Percentiles rank a stretch among this genome's conserved stretches.
Evolutionary conservation across 2,888 invertebrate species (phyloP).

Genomic region (Cosmia trapezina): DNA sequence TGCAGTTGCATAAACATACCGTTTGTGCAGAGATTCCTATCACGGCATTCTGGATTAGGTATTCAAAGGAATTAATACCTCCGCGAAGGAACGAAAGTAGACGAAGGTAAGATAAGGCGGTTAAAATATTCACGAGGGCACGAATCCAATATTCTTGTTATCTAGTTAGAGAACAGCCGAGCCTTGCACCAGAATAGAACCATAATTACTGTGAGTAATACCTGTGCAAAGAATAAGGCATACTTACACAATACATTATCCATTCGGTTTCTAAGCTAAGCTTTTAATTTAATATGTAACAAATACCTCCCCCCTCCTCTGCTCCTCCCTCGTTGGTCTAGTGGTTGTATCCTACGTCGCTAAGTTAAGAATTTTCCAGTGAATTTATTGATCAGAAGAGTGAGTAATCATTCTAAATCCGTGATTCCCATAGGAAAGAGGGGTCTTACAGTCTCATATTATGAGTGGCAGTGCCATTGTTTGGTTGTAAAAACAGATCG

Average conservation of each 20-base stretch:
- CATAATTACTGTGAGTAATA: constrained; percentile 35
- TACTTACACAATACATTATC: background rate
- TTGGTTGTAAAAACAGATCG: background rate
- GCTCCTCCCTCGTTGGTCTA: background rate
- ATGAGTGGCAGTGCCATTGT: constrained; percentile 13
- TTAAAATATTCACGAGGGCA: constrained; percentile 74
- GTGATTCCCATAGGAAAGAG: constrained; percentile 8
- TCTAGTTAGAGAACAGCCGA: constrained; percentile 66
- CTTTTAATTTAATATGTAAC: background rate
- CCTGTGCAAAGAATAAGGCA: constrained; percentile 1
- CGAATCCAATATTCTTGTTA: constrained; percentile 73
- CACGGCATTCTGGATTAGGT: constrained; percentile 62
- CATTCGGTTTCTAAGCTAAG: background rate
- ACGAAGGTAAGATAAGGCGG: constrained; percentile 70
- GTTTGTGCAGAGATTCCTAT: constrained; percentile 65
- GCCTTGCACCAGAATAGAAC: constrained; percentile 48
- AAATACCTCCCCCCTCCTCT: background rate
- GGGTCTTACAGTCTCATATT: background rate
- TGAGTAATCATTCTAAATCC: background rate
- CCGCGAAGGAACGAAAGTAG: constrained; percentile 70
- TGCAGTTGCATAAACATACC: constrained; percentile 41
- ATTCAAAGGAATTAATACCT: constrained; percentile 75
- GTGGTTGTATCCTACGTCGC: background rate
- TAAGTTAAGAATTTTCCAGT: background rate
- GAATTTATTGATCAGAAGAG: background rate